Evolutionary conservation across 2,113 vertebrate genomes (phyloP), one percentile per base, ranked within the genome.

Genomic region (Ginglymostoma cirratum): DNA sequence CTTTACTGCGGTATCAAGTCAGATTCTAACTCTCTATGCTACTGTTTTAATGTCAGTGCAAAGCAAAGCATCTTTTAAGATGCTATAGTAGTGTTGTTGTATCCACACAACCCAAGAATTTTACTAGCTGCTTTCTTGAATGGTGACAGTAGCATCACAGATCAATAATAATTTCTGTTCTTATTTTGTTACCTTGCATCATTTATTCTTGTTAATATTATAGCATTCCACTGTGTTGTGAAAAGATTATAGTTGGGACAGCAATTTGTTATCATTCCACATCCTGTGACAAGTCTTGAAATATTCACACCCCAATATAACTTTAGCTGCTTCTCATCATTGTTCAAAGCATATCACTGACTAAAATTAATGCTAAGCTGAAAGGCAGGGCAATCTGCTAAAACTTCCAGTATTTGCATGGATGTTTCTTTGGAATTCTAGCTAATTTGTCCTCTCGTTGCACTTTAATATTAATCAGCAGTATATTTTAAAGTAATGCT

Each of bases 161-260:
- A 90, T 90, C 87, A 90, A 87, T 87, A 87, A 90, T 55, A 90
- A 34, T 34, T 92, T 92, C 0, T 92, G 17, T 92, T 92, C 14
- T 92, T 65, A 92, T 92, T 61, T 92, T 65, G 27, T 65, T 92
- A 61, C 34, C 19, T 61, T 61, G 15, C 30, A 61, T 92, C 55
- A 92, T 92, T n/a, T 34, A 92, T 65, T 65, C 19, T 92, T 92
- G 30, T 34, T 65, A 4, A 15, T 19, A 0, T 92, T n/a, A 61
- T 61, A 61, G 17, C 27, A 24, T 12, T 48, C 6, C 45, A 24
- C 83, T 83, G 86, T 27, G 24, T 89, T n/a, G 27, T 92, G 61
- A n/a, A 92, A 14, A 92, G 55, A 65, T 83, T 83, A 42, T 61
- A 61, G 8, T 90, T n/a, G 15, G 52, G 52, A 48, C 14, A 92